Percentiles rank a stretch among this genome's conserved stretches.
phyloP scores from a whole-genome alignment of 2,113 vertebrate genomes.

The Mustelus asterias region DNA sequence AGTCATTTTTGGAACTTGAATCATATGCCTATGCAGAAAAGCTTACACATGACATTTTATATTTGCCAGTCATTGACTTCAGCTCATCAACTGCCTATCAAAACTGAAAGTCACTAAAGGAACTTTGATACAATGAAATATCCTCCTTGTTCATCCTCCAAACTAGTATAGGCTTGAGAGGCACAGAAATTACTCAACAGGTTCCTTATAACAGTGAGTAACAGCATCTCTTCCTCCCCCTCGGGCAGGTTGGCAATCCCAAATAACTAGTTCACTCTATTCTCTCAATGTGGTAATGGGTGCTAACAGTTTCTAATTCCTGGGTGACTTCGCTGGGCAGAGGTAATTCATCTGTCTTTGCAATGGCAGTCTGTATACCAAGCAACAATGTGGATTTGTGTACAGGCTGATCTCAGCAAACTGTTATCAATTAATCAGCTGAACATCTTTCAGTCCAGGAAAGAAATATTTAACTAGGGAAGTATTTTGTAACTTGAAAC shows the following conservation, averaged over 20 bases:
- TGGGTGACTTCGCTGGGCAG: background rate
- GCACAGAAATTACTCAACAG: background rate
- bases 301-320: background rate
- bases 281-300: background rate
- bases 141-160: background rate
- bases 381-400: background rate
- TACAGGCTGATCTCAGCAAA: background rate
- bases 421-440: background rate
- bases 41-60: background rate
- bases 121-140: background rate
- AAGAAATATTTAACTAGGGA: background rate
- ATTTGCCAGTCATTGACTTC: background rate
- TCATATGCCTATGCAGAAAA: background rate
- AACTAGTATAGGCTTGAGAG: background rate
- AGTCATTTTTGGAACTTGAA: background rate
- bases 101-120: background rate
- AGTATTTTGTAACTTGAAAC: background rate
- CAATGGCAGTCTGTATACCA: background rate
- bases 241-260: background rate
- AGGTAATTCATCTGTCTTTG: background rate
- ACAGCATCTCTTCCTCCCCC: background rate
- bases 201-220: background rate
- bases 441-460: background rate
- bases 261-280: background rate
- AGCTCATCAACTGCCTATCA: background rate